Percentiles rank a stretch among this genome's conserved stretches.
Evolutionary conservation across 2,888 invertebrate genomes (phyloP).

Genomic region (Cephalotes varians): DNA sequence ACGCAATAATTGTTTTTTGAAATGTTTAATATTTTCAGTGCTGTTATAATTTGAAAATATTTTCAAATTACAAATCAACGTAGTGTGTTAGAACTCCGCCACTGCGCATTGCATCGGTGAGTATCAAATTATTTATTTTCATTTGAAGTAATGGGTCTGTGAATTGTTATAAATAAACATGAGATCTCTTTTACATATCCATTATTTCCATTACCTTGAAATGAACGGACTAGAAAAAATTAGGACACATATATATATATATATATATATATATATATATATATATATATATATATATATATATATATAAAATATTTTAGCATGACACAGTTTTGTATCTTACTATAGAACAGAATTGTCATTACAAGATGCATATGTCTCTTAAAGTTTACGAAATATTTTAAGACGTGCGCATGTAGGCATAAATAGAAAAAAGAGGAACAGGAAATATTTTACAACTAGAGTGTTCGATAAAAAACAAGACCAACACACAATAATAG

Average conservation of each 20-base stretch:
- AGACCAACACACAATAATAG: not conserved
- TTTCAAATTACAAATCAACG: not conserved
- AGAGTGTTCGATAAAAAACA: not conserved
- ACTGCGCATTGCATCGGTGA: not conserved
- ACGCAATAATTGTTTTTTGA: not conserved
- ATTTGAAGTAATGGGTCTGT: not conserved
- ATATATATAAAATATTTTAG: too few species aligned
- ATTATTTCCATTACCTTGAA: not conserved
- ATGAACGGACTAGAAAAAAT: not conserved
- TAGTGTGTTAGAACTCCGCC: not conserved
- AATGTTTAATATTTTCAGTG: not conserved
- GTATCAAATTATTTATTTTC: not conserved
- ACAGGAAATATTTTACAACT: not conserved
- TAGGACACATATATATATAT: not conserved
- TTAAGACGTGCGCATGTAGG: too few species aligned
- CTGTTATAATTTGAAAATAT: not conserved
- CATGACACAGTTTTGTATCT: too few species aligned
- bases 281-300: too few species aligned
- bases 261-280: not conserved
- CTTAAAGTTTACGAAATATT: too few species aligned
- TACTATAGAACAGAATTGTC: not conserved
- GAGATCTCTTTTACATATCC: not conserved
- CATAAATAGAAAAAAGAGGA: too few species aligned
- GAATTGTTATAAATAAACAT: not conserved
- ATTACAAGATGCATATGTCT: too few species aligned